Percentiles rank a stretch among this genome's conserved stretches.
Conservation (phyloP, 2,888 invertebrate genomes). For the Chymomyza amoena region DNA sequence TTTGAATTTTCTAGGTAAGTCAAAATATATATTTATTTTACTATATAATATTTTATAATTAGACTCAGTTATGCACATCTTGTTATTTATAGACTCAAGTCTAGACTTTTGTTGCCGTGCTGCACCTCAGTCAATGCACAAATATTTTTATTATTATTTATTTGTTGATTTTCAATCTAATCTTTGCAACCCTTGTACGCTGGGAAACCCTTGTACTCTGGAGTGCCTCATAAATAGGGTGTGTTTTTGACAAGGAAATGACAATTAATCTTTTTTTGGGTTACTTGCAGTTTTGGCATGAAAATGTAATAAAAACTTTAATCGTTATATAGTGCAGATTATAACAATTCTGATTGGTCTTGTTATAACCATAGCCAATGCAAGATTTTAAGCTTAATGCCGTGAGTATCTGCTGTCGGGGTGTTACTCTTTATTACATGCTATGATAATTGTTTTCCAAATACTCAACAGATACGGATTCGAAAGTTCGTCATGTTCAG, state of each 20-base stretch:
- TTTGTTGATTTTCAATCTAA: not conserved
- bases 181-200: not conserved
- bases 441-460: too few species aligned
- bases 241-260: not conserved
- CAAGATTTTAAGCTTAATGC: too few species aligned
- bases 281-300: too few species aligned
- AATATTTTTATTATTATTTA: not conserved
- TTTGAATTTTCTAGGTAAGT: constrained; percentile 73
- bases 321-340: too few species aligned
- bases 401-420: too few species aligned
- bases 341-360: too few species aligned
- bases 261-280: too few species aligned
- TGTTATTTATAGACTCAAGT: not conserved
- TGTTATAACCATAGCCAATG: too few species aligned
- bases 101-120: not conserved
- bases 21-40: not conserved
- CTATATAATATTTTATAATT: not conserved
- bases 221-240: not conserved
- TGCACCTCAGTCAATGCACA: not conserved
- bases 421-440: too few species aligned
- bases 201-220: not conserved
- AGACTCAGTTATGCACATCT: not conserved
- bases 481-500: too few species aligned
- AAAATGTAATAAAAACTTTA: too few species aligned
- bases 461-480: too few species aligned